phyloP scores from a whole-genome alignment of 2,797 vertebrate species.

The Siniperca undulata region DNA sequence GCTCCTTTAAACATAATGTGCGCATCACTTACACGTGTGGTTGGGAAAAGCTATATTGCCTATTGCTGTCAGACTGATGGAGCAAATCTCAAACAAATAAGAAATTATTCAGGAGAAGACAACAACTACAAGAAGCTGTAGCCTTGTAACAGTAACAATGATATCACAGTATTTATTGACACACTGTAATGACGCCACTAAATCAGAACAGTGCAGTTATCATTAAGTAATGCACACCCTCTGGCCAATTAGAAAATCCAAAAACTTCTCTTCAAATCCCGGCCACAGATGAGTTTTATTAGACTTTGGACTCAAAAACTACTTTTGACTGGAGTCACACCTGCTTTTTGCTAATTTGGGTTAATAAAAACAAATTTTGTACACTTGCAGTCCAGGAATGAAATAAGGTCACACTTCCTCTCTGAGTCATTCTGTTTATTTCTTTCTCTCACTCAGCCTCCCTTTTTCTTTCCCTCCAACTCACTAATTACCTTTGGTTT shows the following conservation, averaged over 20 bases:
- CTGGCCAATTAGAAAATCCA: neutral
- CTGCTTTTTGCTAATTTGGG: constrained; percentile 2
- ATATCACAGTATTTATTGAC: neutral
- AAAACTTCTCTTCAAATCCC: neutral
- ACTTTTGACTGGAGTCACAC: neutral
- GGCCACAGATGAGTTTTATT: neutral
- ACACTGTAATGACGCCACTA: neutral
- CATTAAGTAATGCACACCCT: neutral
- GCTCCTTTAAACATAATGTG: neutral
- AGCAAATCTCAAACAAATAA: neutral
- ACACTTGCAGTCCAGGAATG: neutral
- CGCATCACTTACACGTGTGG: neutral
- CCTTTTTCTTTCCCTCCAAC: constrained; percentile 4
- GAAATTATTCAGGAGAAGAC: neutral
- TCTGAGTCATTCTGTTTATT: constrained; percentile 7
- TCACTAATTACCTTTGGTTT: constrained; percentile 61
- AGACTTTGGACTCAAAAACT: neutral
- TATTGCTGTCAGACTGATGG: neutral
- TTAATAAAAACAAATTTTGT: neutral
- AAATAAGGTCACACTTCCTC: constrained; percentile 34
- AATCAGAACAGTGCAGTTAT: neutral
- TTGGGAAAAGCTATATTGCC: too few species aligned
- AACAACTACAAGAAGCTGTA: neutral
- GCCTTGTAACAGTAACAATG: neutral
- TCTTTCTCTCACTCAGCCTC: neutral